phyloP scores from a whole-genome alignment of 1,140 invertebrate species.

The Metopolophium dirhodum region DNA sequence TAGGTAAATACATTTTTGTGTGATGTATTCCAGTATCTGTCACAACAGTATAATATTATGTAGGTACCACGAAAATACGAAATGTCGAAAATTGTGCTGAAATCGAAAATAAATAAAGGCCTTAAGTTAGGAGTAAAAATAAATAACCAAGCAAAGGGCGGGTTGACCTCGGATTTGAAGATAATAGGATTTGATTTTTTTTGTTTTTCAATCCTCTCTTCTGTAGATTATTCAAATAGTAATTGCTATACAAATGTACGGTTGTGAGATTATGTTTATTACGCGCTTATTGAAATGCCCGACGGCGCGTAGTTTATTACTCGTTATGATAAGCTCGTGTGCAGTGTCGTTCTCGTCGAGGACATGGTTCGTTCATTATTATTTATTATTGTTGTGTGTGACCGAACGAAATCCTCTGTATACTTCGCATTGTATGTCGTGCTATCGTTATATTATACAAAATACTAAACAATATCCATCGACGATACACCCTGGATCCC shows the following conservation, averaged over 20 bases:
- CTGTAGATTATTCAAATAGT: not conserved
- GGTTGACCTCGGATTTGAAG: not conserved
- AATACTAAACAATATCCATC: not conserved
- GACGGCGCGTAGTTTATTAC: not conserved
- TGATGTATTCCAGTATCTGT: not conserved
- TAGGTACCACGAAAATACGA: not conserved
- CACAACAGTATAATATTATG: not conserved
- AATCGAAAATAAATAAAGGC: not conserved
- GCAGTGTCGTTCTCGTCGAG: not conserved
- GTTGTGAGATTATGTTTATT: not conserved
- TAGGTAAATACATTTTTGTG: not conserved
- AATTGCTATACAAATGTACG: not conserved
- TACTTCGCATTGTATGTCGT: not conserved
- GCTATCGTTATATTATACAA: not conserved
- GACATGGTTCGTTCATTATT: not conserved
- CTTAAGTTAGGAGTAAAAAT: not conserved
- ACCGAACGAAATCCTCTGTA: not conserved
- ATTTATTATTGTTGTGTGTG: constrained; percentile 12
- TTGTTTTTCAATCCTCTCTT: not conserved
- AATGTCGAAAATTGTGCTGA: not conserved
- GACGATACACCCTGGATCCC: not conserved
- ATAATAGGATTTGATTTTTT: not conserved
- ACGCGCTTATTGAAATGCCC: not conserved
- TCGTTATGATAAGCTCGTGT: not conserved
- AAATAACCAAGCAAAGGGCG: not conserved